phyloP scores from a whole-genome alignment of 35 echinoderm and acorn worm species.

The Ptychodera flava region DNA sequence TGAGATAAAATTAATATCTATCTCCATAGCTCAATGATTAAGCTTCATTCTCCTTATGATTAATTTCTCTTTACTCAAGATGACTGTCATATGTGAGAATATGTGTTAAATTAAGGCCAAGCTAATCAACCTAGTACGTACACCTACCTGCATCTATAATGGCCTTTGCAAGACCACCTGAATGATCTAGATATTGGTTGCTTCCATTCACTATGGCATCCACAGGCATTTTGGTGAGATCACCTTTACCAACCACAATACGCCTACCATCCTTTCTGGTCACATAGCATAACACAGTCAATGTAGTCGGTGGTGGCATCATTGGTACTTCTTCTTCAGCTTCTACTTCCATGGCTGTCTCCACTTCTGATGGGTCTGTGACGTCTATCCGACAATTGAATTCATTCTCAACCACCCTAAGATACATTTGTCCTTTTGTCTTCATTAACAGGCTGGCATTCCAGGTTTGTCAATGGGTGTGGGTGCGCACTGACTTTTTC shows the following conservation, averaged over 20 bases:
- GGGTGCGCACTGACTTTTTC: not conserved
- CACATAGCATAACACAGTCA: not conserved
- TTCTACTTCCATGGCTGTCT: not conserved
- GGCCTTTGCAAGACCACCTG: conserved; percentile 29
- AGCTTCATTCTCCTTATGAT: too few species aligned
- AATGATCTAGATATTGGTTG: conserved; percentile 30
- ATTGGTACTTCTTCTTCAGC: not conserved
- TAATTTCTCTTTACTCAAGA: too few species aligned
- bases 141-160: conserved; percentile 42
- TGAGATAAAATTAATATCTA: too few species aligned
- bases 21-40: too few species aligned
- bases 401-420: conserved; percentile 13
- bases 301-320: not conserved
- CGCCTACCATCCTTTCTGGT: not conserved
- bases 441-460: conserved; percentile 24
- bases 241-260: conserved; percentile 32
- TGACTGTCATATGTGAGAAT: too few species aligned
- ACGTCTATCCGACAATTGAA: conserved; percentile 28
- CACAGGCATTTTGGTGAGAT: conserved; percentile 30
- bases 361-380: not conserved
- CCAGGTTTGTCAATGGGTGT: conserved; percentile 36
- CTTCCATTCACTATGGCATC: conserved; percentile 51
- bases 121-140: not conserved
- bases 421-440: conserved; percentile 22
- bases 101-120: too few species aligned